phyloP scores from a whole-genome alignment of 1,140 invertebrate genomes.

The Phymastichus coffea region DNA sequence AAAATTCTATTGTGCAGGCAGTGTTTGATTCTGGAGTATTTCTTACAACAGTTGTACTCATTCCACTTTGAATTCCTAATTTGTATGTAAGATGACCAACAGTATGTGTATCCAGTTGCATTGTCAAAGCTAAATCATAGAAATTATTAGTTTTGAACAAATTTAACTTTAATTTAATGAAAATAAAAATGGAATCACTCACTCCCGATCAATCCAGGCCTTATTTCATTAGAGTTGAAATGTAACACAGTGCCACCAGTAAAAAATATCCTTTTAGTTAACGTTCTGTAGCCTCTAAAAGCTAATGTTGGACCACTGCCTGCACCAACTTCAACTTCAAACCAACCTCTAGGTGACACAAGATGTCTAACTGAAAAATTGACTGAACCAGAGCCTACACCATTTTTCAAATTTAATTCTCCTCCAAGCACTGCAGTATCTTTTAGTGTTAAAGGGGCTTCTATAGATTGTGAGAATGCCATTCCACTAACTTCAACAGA shows the following conservation, averaged over 20 bases:
- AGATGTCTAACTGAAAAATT: conserved; percentile 73
- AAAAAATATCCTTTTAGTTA: conserved; percentile 70
- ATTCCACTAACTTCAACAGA: conserved; percentile 87
- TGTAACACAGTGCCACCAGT: conserved; percentile 72
- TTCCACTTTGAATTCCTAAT: conserved; percentile 68
- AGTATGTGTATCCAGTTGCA: conserved; percentile 81
- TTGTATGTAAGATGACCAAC: conserved; percentile 86
- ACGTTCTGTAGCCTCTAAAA: conserved; percentile 72
- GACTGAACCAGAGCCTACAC: conserved; percentile 75
- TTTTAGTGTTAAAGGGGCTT: conserved; percentile 83
- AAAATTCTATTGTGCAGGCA: conserved; percentile 74
- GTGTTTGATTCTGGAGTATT: conserved; percentile 67
- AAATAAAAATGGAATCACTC: conserved; percentile 45
- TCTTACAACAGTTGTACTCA: conserved; percentile 77
- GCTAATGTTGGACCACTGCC: conserved; percentile 76
- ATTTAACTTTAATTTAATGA: conserved; percentile 1
- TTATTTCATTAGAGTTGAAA: conserved; percentile 69
- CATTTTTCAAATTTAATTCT: conserved; percentile 82
- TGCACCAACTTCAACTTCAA: conserved; percentile 75
- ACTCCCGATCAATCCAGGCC: conserved; percentile 73
- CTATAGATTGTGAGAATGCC: conserved; percentile 88
- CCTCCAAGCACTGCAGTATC: conserved; percentile 82
- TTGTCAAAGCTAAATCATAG: conserved; percentile 66
- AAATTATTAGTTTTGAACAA: conserved; percentile 4
- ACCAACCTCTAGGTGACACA: conserved; percentile 80